phyloP scores from a whole-genome alignment of 1,140 invertebrate genomes.

The Hycleus cichorii region DNA sequence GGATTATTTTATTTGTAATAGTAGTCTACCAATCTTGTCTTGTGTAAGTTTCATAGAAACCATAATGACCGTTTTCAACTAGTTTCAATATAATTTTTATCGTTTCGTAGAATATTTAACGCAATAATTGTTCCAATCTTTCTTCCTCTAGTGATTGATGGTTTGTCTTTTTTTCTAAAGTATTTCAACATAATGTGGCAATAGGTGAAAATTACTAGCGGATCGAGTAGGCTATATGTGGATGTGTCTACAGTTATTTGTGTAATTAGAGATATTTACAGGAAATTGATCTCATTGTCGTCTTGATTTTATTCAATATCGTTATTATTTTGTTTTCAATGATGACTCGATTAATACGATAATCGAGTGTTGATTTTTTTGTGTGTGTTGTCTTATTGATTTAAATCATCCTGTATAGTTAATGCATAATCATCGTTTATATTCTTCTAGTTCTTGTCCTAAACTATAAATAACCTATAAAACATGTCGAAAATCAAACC shows the following conservation, averaged over 20 bases:
- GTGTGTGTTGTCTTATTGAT: too few relatives aligned
- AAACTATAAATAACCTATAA: constrained; percentile 33
- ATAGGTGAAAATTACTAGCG: not conserved
- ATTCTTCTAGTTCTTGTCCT: constrained; percentile 21
- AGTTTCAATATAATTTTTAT: constrained; percentile 6
- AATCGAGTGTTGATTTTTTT: too few relatives aligned
- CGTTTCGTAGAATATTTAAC: constrained; percentile 11
- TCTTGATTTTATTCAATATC: too few relatives aligned
- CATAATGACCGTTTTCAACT: constrained; percentile 1
- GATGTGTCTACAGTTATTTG: too few relatives aligned
- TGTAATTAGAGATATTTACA: too few relatives aligned
- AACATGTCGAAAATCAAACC: constrained; percentile 22
- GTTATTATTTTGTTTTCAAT: too few relatives aligned
- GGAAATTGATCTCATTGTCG: too few relatives aligned
- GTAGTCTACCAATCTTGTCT: not conserved
- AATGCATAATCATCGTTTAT: not conserved
- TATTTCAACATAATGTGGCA: constrained; percentile 7
- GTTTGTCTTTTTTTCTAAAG: too few relatives aligned
- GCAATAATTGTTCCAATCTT: constrained; percentile 1
- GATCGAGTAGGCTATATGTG: not conserved
- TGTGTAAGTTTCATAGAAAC: constrained; percentile 7
- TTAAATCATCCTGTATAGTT: too few relatives aligned
- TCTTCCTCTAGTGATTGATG: too few relatives aligned
- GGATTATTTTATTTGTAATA: constrained; percentile 4
- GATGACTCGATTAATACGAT: too few relatives aligned